Evolutionary conservation across 2,888 invertebrate genomes (phyloP), one percentile per base, ranked within the genome.

Genomic region (Leptura quadrifasciata): DNA sequence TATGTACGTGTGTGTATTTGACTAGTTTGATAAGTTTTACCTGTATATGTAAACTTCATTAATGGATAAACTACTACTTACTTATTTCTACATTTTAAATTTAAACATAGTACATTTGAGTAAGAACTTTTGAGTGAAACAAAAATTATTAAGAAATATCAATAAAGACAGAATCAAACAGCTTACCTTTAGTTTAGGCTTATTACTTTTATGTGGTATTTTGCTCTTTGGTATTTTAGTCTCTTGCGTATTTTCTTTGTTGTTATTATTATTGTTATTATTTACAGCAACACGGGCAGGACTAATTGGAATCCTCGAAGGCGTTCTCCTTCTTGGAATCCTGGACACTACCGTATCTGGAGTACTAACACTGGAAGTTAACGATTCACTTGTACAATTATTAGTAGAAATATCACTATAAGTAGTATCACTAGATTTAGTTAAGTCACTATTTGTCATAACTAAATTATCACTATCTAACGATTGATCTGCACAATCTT

Each of bases 261-360:
- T 84, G 72, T 82, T 82, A 79, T 84, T 82, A 78, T 75, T 82
- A 78, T 75, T 82, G 57, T 80, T 78, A 76, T 80, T 83, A 78
- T 82, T 82, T 58, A 78, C 78, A 71, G 78, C 69, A 68, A 78
- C 80, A 74, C 86, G 85, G 5, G 87, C 86, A 8, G 88, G 87
- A 83, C 87, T 87, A 8, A 86, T 80, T n/a, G 89, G 88, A 72
- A 87, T 83, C 71, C 79, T 80, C 31, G 87, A 87, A 65, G 86
- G 80, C 0, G 84, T 84, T 76, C 85, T 87, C 58, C 87, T 82
- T 64, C 89, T 84, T 12, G 90, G 92, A 89, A 92, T 92, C 89
- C 88, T 89, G 81, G 93, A 91, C 88, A 93, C 93, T 87, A 94
- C 91, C 85, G 94, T 94, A 89, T 94, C 94, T 78, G 94, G 93